phyloP scores from a whole-genome alignment of 2,888 invertebrate genomes.

The Suillia variegata region DNA sequence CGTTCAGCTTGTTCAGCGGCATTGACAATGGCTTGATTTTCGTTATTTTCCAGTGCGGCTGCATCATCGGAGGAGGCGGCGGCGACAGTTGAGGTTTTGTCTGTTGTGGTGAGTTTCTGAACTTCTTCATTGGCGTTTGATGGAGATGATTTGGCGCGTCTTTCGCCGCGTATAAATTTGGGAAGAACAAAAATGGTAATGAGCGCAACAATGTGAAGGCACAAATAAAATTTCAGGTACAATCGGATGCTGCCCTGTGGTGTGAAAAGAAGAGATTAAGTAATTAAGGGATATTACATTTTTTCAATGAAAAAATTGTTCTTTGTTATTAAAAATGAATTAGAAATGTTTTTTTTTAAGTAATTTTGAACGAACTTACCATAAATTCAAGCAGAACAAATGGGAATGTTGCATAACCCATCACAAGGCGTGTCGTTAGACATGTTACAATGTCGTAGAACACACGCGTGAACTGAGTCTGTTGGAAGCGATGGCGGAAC shows the following conservation, averaged over 20 bases:
- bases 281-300: no score
- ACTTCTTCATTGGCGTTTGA: no score
- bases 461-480: constrained; percentile 69
- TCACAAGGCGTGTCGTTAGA: constrained; percentile 77
- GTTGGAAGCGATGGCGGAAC: constrained; percentile 79
- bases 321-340: no score
- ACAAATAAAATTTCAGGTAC: constrained; percentile 62
- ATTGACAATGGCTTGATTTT: neutral
- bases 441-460: constrained; percentile 86
- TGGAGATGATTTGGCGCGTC: constrained; percentile 32
- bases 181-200: constrained; percentile 58
- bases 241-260: constrained; percentile 66
- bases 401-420: constrained; percentile 90
- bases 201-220: constrained; percentile 61
- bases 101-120: no score
- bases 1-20: no score
- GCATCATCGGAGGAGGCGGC: constrained; percentile 21
- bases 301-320: no score
- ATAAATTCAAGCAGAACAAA: constrained; percentile 88
- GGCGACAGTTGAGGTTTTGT: constrained; percentile 5
- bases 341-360: no score
- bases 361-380: constrained; percentile 65
- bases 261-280: no score
- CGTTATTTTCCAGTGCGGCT: constrained; percentile 7
- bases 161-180: constrained; percentile 53